Conservation (phyloP, 2,888 invertebrate genomes). For the Podabrus alpinus region DNA sequence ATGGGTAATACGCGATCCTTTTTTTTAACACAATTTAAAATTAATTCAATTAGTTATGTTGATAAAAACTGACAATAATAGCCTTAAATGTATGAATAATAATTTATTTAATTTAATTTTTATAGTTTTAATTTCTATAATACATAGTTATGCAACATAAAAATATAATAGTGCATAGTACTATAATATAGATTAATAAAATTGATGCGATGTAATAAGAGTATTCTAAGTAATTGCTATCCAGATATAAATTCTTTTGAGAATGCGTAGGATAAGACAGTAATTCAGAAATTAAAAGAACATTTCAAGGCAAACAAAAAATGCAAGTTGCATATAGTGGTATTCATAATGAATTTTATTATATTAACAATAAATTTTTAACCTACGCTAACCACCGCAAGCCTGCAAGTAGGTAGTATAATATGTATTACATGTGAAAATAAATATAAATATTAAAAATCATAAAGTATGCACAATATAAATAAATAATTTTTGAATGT, state of each 20-base stretch:
- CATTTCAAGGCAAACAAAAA: background rate
- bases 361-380: background rate
- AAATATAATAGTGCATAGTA: too few species aligned
- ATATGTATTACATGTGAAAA: background rate
- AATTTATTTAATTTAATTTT: too few species aligned
- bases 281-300: background rate
- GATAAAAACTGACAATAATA: background rate
- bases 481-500: too few species aligned
- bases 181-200: background rate
- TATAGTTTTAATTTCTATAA: background rate
- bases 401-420: background rate
- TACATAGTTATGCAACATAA: background rate
- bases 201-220: background rate
- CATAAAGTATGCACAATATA: too few species aligned
- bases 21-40: background rate
- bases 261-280: background rate
- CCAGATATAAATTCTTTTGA: background rate
- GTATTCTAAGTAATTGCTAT: background rate
- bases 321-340: background rate
- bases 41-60: background rate
- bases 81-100: too few species aligned
- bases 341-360: background rate
- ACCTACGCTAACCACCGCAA: background rate
- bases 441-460: background rate
- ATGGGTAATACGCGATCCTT: conserved; percentile 68